A percentile compares a stretch with the other conserved stretches of the same genome.
Conservation (phyloP, 2,888 invertebrate genomes). For the Diloba caeruleocephala region DNA sequence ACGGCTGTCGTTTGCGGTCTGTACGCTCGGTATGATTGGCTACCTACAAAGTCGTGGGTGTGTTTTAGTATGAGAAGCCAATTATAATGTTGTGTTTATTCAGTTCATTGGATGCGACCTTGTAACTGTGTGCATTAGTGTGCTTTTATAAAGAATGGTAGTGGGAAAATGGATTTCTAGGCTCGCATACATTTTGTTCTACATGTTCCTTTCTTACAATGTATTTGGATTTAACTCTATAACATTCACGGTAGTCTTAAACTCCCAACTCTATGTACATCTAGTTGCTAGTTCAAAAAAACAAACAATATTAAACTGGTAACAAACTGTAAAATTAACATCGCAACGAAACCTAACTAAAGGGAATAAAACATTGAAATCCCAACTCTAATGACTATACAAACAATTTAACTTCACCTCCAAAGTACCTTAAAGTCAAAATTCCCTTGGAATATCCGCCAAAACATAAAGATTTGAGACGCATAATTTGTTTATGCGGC, state of each 20-base stretch:
- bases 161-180: too few relatives aligned
- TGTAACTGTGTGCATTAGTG: too few relatives aligned
- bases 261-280: slow-evolving; percentile 7
- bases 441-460: slow-evolving; percentile 29
- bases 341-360: slow-evolving; percentile 47
- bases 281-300: slow-evolving; percentile 48
- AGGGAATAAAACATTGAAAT: slow-evolving; percentile 73
- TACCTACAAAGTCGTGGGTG: too few relatives aligned
- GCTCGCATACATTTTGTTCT: too few relatives aligned
- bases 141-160: too few relatives aligned
- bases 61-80: too few relatives aligned
- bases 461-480: slow-evolving; percentile 43
- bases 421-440: slow-evolving; percentile 50
- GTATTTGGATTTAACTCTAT: not conserved
- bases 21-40: too few relatives aligned
- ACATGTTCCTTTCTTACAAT: too few relatives aligned
- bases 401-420: slow-evolving; percentile 73
- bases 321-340: slow-evolving; percentile 59
- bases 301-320: slow-evolving; percentile 49
- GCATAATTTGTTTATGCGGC: not conserved
- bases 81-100: too few relatives aligned
- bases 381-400: slow-evolving; percentile 69
- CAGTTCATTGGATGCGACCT: too few relatives aligned
- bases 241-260: not conserved
- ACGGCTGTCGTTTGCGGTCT: too few relatives aligned